phyloP scores from a whole-genome alignment of 2,113 vertebrate species.

The Chamaetylas fuelleborni region DNA sequence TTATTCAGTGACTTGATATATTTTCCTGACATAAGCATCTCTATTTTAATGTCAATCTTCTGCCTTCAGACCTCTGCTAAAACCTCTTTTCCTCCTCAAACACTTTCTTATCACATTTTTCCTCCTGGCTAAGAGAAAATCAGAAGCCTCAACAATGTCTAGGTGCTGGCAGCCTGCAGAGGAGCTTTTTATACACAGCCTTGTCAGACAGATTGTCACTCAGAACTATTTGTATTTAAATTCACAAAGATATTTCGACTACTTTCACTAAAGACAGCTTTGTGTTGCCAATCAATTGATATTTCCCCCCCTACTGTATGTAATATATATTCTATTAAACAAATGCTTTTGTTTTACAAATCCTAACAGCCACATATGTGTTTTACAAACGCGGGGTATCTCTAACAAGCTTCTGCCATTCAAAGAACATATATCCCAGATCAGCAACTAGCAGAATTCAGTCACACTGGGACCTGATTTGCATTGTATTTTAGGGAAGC shows the following conservation, averaged over 20 bases:
- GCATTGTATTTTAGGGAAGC: background rate
- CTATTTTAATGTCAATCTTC: background rate
- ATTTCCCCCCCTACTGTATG: rapidly evolving
- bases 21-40: background rate
- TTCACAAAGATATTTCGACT: background rate
- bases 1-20: rapidly evolving
- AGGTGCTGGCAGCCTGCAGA: background rate
- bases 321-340: background rate
- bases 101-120: background rate
- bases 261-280: background rate
- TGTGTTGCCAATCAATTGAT: background rate
- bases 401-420: background rate
- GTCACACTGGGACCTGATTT: background rate
- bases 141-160: background rate
- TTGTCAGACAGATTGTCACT: background rate
- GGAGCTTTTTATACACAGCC: background rate
- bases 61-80: background rate
- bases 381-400: background rate
- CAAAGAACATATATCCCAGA: background rate
- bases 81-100: background rate
- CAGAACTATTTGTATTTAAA: background rate
- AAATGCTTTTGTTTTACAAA: background rate
- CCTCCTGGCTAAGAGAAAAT: background rate
- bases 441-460: background rate
- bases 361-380: rapidly evolving